Conservation (phyloP, 1,140 invertebrate species). For the Saxidomus purpurata region DNA sequence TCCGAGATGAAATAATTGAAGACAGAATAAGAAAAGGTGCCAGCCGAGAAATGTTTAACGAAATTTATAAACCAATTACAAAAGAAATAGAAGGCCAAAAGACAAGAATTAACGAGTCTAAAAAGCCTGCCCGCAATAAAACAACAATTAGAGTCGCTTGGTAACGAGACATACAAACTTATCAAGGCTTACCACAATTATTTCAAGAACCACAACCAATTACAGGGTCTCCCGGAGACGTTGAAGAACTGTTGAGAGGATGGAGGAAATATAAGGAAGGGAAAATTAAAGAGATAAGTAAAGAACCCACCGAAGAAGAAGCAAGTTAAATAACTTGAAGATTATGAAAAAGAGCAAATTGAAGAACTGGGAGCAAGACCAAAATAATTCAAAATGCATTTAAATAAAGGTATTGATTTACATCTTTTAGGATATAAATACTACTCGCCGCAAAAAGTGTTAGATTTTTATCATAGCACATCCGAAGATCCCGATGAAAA, state of each 20-base stretch:
- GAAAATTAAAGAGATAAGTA: too few species aligned
- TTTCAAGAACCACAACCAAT: too few species aligned
- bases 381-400: too few species aligned
- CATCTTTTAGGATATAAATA: not conserved
- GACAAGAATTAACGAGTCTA: not conserved
- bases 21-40: not conserved
- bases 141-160: not conserved
- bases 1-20: not conserved
- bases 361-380: not conserved
- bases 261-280: too few species aligned
- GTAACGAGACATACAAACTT: not conserved
- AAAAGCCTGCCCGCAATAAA: not conserved
- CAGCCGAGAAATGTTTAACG: too few species aligned
- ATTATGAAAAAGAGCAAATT: not conserved
- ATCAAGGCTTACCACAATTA: not conserved
- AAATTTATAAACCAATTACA: too few species aligned
- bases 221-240: too few species aligned
- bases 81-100: not conserved
- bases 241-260: too few species aligned
- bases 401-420: not conserved
- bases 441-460: not conserved
- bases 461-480: not conserved
- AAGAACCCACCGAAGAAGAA: not conserved
- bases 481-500: too few species aligned
- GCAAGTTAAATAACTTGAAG: not conserved